A percentile compares a stretch with the other conserved stretches of the same genome.
phyloP scores from a whole-genome alignment of 2,888 invertebrate species.

The Lycaena phlaeas region DNA sequence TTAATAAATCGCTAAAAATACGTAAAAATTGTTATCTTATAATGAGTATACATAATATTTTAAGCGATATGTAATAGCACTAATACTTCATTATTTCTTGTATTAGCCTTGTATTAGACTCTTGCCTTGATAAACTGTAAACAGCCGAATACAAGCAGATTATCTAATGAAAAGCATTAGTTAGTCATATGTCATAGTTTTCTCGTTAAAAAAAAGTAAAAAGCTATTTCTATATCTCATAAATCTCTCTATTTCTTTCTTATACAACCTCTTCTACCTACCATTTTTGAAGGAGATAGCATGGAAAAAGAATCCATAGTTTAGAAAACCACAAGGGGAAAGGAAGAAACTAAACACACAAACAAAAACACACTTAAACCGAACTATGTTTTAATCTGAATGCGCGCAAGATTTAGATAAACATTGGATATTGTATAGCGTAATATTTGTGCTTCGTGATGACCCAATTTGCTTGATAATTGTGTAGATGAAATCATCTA shows the following conservation, averaged over 20 bases:
- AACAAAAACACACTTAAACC: conserved; percentile 10
- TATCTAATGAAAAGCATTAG: conserved; percentile 1
- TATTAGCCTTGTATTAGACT: too few relatives aligned
- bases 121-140: too few relatives aligned
- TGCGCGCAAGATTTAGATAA: conserved; percentile 7
- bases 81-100: too few relatives aligned
- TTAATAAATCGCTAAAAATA: too few relatives aligned
- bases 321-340: conserved; percentile 39
- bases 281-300: conserved; percentile 71
- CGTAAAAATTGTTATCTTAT: too few relatives aligned
- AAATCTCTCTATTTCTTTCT: conserved; percentile 41
- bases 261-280: conserved; percentile 73
- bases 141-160: conserved; percentile 6
- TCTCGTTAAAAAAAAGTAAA: conserved; percentile 8
- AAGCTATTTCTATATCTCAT: conserved; percentile 35
- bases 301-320: conserved; percentile 69
- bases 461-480: conserved; percentile 10
- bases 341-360: conserved; percentile 20
- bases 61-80: too few relatives aligned
- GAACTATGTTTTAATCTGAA: conserved; percentile 11
- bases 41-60: too few relatives aligned
- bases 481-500: too few relatives aligned
- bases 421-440: conserved; percentile 6
- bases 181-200: too few relatives aligned
- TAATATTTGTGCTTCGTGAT: conserved; percentile 13